Percentiles rank a stretch among this genome's conserved stretches.
These are phyloP conservation scores for Coluber constrictor DNA, from an alignment of 2,797 vertebrate species.

Conservation along the genomic window DNA sequence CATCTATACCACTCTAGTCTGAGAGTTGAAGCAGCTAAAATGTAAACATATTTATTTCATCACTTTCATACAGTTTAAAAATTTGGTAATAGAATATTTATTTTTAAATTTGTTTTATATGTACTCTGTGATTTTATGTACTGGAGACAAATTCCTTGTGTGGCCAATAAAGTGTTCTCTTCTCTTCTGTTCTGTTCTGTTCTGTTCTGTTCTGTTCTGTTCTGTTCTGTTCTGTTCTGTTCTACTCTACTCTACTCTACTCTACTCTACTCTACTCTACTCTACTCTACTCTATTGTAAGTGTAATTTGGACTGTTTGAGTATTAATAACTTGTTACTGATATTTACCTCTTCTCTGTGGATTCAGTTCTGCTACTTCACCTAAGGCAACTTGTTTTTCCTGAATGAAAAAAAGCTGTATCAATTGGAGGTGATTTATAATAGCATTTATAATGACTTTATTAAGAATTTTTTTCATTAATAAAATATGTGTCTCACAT, in stretches of 20 bases:
- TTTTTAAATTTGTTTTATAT: conserved; percentile 9
- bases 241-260: not conserved
- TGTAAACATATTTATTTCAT: not conserved
- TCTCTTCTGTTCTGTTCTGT: too few relatives aligned
- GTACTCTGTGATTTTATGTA: not conserved
- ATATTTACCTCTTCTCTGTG: conserved; percentile 52
- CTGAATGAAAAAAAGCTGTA: conserved; percentile 46
- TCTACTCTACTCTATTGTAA: not conserved
- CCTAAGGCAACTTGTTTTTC: conserved; percentile 70
- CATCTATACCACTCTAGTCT: not conserved
- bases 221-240: too few relatives aligned
- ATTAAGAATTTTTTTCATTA: not conserved
- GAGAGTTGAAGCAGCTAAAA: not conserved
- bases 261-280: too few relatives aligned
- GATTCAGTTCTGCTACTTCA: conserved; percentile 51
- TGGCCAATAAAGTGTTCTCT: not conserved
- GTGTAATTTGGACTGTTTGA: not conserved
- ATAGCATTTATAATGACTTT: not conserved
- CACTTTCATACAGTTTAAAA: conserved; percentile 2
- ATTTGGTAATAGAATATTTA: not conserved
- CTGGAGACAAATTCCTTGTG: not conserved
- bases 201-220: too few relatives aligned
- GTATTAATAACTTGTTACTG: not conserved
- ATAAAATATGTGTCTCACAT: not conserved
- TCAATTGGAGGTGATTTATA: conserved; percentile 6